Base-by-base conservation (phyloP, 1,140 invertebrate species). In the Pseudobourletiella spinata region DNA sequence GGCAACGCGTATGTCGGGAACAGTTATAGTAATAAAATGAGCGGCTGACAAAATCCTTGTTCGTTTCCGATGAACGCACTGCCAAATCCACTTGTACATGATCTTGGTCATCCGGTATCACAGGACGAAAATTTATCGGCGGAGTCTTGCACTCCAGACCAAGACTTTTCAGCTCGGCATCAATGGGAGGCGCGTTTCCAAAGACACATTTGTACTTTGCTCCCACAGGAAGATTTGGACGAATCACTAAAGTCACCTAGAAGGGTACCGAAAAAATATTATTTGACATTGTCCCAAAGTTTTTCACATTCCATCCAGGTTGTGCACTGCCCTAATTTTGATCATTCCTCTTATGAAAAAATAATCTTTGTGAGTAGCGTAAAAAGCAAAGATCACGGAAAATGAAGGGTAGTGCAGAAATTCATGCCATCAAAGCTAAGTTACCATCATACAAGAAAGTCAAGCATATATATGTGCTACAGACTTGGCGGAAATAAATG, bases 11-110 rank as follows among this genome's bases (percentile, higher is more conserved):
- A 74, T 97, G 93, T 59, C 85, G 83, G 6, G 85, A 86, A 74
- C 95, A 98, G 76, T 97, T 91, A 75, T 91, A 98, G 74, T 91
- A 96, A 15, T 90, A 90, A 76, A 97, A 96, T 74, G 87, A 87
- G 54, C 87, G 80, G 1, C 89, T 91, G 2, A 96, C 92, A 79
- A 97, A 95, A 75, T 96, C 92, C 72, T 93, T 92, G 73, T 95
- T 92, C 3, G 91, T 95, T 77, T 95, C 91, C 18, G 88, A 89
- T 14, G 90, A 91, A 20, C 91, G 82, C 2, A 98, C 90, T 4
- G 92, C 89, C n/a, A 98, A 78, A 15, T 90, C 87, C 48, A 98
- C 91, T 66, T 88, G 79, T 0, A 95, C 83, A 77, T 96, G 92
- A 78, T 97, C 94, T 74, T 84, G 80, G 59, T 83, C 84, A 57